Evolutionary conservation across 2,113 vertebrate genomes (phyloP).

Genomic region (Lampris megalopsis): DNA sequence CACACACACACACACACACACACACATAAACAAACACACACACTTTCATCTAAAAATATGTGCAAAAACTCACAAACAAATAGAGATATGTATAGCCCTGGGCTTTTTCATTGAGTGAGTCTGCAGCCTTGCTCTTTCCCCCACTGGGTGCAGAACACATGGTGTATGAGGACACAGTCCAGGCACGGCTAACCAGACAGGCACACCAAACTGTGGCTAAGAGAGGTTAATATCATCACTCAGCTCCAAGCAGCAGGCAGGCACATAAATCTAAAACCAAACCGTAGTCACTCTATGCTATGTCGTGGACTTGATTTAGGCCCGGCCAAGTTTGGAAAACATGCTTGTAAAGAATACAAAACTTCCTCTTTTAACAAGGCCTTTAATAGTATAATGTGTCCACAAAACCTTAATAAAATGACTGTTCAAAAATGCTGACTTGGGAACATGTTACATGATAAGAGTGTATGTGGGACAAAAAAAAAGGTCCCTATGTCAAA

Average conservation of each 20-base stretch:
- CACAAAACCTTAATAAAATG: background rate
- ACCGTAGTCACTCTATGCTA: background rate
- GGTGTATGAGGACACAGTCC: conserved; percentile 56
- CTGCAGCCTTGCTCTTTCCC: conserved; percentile 25
- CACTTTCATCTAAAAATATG: conserved; percentile 1
- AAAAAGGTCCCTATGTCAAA: no score
- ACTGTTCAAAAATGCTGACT: conserved; percentile 10
- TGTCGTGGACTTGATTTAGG: background rate
- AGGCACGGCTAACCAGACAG: conserved; percentile 53
- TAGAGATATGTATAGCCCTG: background rate
- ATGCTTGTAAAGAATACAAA: background rate
- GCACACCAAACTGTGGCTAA: conserved; percentile 33
- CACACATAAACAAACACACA: background rate
- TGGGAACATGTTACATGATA: background rate
- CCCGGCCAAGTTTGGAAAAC: background rate
- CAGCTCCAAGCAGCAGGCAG: conserved; percentile 23
- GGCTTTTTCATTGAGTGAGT: conserved; percentile 10
- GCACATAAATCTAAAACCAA: conserved; percentile 32
- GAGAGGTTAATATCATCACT: conserved; percentile 56
- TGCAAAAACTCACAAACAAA: background rate
- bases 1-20: conserved; percentile 2
- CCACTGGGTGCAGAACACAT: conserved; percentile 33
- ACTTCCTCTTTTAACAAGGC: conserved; percentile 4
- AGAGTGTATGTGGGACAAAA: background rate
- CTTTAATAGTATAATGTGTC: background rate